Conservation (phyloP, 2,888 invertebrate species). For the Parasteatoda lunata region DNA sequence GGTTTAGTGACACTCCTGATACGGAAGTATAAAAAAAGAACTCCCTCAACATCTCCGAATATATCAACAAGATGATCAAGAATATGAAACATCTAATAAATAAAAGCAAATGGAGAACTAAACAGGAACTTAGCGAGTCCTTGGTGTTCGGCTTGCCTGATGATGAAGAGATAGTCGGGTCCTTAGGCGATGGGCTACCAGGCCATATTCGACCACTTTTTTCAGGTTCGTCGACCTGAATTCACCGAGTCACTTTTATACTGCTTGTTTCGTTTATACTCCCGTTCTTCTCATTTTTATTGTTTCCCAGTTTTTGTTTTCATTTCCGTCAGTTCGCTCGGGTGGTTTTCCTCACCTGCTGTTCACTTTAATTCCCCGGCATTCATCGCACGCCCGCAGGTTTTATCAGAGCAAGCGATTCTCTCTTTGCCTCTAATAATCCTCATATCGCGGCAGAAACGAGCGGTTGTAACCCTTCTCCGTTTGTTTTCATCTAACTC, state of each 20-base stretch:
- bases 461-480: too few relatives aligned
- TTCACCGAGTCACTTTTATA: conserved; percentile 60
- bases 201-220: conserved; percentile 62
- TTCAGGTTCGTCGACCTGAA: conserved; percentile 66
- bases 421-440: neutral
- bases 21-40: neutral
- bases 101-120: neutral
- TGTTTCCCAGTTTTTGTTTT: conserved; percentile 30
- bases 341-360: conserved; percentile 9
- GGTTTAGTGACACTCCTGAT: neutral
- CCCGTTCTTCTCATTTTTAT: conserved; percentile 28
- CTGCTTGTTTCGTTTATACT: conserved; percentile 26
- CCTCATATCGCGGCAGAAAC: too few relatives aligned
- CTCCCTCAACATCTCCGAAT: neutral
- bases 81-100: conserved; percentile 17
- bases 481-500: too few relatives aligned
- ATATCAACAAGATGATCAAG: neutral
- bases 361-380: conserved; percentile 13
- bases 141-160: neutral
- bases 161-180: conserved; percentile 23
- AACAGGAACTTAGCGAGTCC: conserved; percentile 9
- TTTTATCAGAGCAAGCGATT: conserved; percentile 52
- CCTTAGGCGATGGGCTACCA: conserved; percentile 67
- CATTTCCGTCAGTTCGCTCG: conserved; percentile 48
- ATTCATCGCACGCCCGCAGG: conserved; percentile 44